Evolutionary conservation across 2,113 vertebrate genomes (phyloP), one percentile per base, ranked within the genome.

Genomic region (Silurus glanis): DNA sequence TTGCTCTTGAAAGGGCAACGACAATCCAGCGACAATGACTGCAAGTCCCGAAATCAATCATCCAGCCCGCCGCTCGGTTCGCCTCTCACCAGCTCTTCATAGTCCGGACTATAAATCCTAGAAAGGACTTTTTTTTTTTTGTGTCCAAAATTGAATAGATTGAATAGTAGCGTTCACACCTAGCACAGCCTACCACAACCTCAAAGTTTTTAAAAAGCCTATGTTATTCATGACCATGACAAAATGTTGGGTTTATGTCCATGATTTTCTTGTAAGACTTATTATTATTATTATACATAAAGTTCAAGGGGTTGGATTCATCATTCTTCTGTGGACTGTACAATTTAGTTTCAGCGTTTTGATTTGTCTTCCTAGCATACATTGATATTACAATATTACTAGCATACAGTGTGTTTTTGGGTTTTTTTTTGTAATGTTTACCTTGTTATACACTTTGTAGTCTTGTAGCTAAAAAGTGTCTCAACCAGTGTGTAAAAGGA

Each of bases 1-100:
- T 21, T 93, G 88, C 90, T 90, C 79, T n/a, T 66, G 51, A 51
- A 82, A 80, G 47, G 72, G 78, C 83, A 67, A 80, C 75, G 64
- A 64, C 79, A 81, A 87, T 89, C 86, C 86, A 83, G 83, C 83
- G 56, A 56, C 72, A 28, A 66, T 75, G 82, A 85, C 88, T 83
- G 25, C 83, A 85, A 71, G 80, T 87, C 86, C 80, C 80, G 17
- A 64, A 85, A 87, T 87, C 71, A 45, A 74, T 85, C 72, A 58
- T 74, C 69, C 72, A 64, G 80, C 62, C 23, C 51, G 14, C 25
- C 9, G 17, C 66, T 83, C 12, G 25, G 69, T 59, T 74, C 78
- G 5, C 19, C 71, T 37, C 61, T 51, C 25, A 82, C 69, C 12
- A 49, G 9, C 53, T 80, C 56, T 12, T 81, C 78, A 72, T 51